Evolutionary conservation across 2,797 vertebrate species (phyloP).

Genomic region (Vespertilio murinus): DNA sequence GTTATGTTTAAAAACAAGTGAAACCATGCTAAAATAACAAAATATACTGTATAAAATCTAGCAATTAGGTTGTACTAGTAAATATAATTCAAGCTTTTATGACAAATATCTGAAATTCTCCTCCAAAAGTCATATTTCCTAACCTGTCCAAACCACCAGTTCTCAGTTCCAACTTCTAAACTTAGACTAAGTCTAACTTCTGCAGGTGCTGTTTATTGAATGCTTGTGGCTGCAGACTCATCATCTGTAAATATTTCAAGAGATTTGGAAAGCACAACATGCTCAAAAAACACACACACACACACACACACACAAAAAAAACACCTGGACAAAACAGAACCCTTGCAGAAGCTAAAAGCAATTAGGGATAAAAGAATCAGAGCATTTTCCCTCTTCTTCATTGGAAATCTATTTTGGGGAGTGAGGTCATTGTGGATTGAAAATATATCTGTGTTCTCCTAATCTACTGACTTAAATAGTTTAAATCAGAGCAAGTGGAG

Average conservation of each 20-base stretch:
- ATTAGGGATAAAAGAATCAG: neutral
- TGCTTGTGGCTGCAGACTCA: slow-evolving; percentile 44
- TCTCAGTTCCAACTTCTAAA: slow-evolving; percentile 40
- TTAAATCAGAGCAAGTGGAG: neutral
- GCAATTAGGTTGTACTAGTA: neutral
- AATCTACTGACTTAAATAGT: neutral
- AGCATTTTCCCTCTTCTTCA: neutral
- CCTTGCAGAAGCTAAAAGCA: slow-evolving; percentile 36
- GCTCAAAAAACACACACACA: neutral
- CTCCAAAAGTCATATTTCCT: slow-evolving; percentile 37
- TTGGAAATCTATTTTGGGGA: slow-evolving; percentile 11
- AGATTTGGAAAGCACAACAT: slow-evolving; percentile 57
- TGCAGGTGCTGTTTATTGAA: slow-evolving; percentile 53
- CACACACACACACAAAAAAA: too few species aligned
- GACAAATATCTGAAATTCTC: slow-evolving; percentile 41
- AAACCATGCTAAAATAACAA: slow-evolving; percentile 26
- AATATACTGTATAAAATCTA: neutral
- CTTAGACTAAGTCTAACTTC: slow-evolving; percentile 48
- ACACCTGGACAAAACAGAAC: slow-evolving; percentile 57
- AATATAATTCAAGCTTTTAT: slow-evolving; percentile 14
- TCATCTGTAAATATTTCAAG: slow-evolving; percentile 70
- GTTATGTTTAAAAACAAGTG: neutral
- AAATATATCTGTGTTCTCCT: neutral
- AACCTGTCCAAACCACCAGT: neutral
- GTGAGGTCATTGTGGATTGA: neutral